phyloP scores from a whole-genome alignment of 2,113 vertebrate genomes.

The Anhinga anhinga region DNA sequence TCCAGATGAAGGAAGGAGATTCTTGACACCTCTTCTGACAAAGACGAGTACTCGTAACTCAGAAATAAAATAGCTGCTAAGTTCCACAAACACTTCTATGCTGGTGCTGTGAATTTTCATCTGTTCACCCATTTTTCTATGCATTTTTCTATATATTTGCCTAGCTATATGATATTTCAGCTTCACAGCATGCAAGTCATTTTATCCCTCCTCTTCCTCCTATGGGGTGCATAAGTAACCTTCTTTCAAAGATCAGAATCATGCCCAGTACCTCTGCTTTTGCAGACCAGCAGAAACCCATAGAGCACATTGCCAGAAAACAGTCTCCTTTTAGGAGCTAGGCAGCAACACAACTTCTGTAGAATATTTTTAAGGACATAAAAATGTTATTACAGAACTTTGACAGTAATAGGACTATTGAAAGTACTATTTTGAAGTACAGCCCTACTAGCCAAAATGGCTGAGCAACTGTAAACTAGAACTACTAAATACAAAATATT shows the following conservation, averaged over 20 bases:
- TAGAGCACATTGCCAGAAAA: background rate
- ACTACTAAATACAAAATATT: background rate
- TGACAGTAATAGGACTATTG: background rate
- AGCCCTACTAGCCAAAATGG: background rate
- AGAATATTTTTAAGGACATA: background rate
- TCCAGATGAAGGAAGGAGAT: background rate
- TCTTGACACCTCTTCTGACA: background rate
- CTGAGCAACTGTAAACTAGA: background rate
- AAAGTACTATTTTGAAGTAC: background rate
- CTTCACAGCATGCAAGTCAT: background rate
- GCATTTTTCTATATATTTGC: background rate
- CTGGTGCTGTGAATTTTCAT: background rate
- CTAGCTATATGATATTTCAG: background rate
- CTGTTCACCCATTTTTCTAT: background rate
- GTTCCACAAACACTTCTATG: background rate
- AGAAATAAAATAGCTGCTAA: background rate
- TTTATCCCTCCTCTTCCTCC: background rate
- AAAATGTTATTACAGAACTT: background rate
- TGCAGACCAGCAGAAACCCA: background rate
- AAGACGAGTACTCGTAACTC: background rate
- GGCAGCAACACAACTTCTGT: background rate
- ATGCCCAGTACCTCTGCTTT: background rate
- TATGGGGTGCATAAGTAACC: background rate
- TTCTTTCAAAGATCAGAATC: background rate
- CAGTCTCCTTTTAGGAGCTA: background rate